Percentiles rank a stretch among this genome's conserved stretches.
These are phyloP conservation scores for Potamarius usumacintae DNA, from an alignment of 2,113 vertebrate genomes.

Conservation along the genomic window DNA sequence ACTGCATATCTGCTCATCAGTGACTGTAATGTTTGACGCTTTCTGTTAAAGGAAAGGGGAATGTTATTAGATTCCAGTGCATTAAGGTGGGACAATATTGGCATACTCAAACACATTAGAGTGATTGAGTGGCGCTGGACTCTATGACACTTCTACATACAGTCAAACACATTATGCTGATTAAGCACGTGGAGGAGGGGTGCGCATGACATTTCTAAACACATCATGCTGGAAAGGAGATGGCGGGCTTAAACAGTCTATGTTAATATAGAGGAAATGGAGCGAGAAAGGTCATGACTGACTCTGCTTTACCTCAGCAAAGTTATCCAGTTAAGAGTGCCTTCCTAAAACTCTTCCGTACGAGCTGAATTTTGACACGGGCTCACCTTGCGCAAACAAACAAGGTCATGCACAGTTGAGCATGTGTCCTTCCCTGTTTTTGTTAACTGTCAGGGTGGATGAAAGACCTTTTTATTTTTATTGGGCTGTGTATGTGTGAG, in stretches of 20 bases:
- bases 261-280: slow-evolving; percentile 66
- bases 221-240: slow-evolving; percentile 66
- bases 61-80: slow-evolving; percentile 50
- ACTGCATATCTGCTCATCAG: background rate
- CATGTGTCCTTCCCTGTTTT: slow-evolving; percentile 45
- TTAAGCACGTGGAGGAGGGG: slow-evolving; percentile 51
- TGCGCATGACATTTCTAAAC: slow-evolving; percentile 73
- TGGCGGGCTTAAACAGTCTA: slow-evolving; percentile 66
- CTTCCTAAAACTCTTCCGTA: slow-evolving; percentile 59
- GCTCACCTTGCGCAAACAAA: slow-evolving; percentile 69
- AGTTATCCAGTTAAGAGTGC: slow-evolving; percentile 52
- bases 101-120: slow-evolving; percentile 64
- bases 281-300: slow-evolving; percentile 59
- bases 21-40: background rate
- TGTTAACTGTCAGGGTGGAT: slow-evolving; percentile 9
- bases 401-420: slow-evolving; percentile 50
- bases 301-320: slow-evolving; percentile 70
- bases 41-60: background rate
- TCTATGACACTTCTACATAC: slow-evolving; percentile 71
- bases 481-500: slow-evolving; percentile 3
- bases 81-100: slow-evolving; percentile 59
- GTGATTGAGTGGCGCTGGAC: slow-evolving; percentile 58
- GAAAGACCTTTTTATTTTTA: background rate
- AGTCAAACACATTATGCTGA: slow-evolving; percentile 70
- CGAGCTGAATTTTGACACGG: slow-evolving; percentile 70